Evolutionary conservation across 2,797 vertebrate genomes (phyloP).

Genomic region (Fistularia commersonii): DNA sequence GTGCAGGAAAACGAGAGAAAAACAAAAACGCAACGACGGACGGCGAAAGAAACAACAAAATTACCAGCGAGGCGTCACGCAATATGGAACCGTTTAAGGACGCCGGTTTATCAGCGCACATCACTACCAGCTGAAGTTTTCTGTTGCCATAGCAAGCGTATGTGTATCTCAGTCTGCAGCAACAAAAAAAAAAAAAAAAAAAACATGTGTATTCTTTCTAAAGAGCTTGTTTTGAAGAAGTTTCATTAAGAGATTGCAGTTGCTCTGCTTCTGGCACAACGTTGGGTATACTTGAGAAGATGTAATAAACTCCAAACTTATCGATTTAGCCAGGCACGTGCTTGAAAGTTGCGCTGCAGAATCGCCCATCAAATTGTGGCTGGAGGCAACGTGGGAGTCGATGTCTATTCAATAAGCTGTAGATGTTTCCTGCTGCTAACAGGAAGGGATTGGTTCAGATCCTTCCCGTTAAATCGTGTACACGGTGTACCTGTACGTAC

Average conservation of each 20-base stretch:
- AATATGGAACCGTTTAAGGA: no score
- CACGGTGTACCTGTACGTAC: conserved; percentile 1
- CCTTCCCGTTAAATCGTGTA: conserved; percentile 28
- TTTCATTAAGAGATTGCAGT: conserved; percentile 49
- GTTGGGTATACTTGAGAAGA: conserved; percentile 47
- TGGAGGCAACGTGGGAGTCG: conserved; percentile 50
- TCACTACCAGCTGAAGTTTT: neutral
- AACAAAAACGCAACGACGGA: conserved; percentile 1
- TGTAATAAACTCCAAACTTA: conserved; percentile 65
- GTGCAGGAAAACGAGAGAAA: neutral
- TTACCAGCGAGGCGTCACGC: no score
- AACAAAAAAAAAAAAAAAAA: conserved; percentile 1
- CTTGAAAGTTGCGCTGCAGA: conserved; percentile 39
- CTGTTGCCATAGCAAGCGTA: conserved; percentile 8
- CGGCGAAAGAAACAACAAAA: neutral
- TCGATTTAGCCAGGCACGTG: conserved; percentile 50
- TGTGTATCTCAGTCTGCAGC: conserved; percentile 38
- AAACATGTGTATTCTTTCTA: neutral
- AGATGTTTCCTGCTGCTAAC: conserved; percentile 60
- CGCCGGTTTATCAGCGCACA: neutral
- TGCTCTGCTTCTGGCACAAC: conserved; percentile 29
- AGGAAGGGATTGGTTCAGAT: conserved; percentile 44
- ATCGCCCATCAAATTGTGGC: conserved; percentile 50
- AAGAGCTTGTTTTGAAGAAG: conserved; percentile 34
- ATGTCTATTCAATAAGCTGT: conserved; percentile 67